These are phyloP conservation scores for Mycteria americana DNA, from an alignment of 2,797 vertebrate species.

Conservation along the genomic window DNA sequence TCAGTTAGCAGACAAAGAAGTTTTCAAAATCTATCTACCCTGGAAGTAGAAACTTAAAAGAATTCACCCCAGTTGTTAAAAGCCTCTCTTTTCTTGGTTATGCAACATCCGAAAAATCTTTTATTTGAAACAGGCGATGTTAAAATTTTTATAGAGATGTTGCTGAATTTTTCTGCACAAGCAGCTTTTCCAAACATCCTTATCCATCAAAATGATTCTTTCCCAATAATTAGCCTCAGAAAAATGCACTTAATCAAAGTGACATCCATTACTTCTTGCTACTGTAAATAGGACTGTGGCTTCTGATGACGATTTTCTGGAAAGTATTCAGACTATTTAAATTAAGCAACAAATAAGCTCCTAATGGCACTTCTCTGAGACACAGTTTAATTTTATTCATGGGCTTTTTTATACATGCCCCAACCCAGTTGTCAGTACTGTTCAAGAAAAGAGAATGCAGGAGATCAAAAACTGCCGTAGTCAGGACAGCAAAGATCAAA, in stretches of 20 bases:
- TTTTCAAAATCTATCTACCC: not conserved
- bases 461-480: not conserved
- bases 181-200: not conserved
- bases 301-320: slow-evolving; percentile 32
- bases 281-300: slow-evolving; percentile 34
- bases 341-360: slow-evolving; percentile 18
- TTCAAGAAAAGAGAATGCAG: slow-evolving; percentile 21
- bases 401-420: not conserved
- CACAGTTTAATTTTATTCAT: slow-evolving; percentile 33
- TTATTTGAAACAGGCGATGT: not conserved
- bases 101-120: not conserved
- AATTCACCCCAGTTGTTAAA: not conserved
- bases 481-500: slow-evolving; percentile 44
- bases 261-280: slow-evolving; percentile 28
- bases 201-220: not conserved
- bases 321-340: slow-evolving; percentile 49
- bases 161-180: not conserved
- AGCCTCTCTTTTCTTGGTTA: not conserved
- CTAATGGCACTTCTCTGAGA: slow-evolving; percentile 21
- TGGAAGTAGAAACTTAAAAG: not conserved
- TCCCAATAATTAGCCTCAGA: slow-evolving; percentile 35
- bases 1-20: not conserved
- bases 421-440: slow-evolving; percentile 14
- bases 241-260: slow-evolving; percentile 54
- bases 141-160: not conserved